These are phyloP conservation scores for Hemaris fuciformis DNA, from an alignment of 2,888 invertebrate genomes.

Conservation along the genomic window DNA sequence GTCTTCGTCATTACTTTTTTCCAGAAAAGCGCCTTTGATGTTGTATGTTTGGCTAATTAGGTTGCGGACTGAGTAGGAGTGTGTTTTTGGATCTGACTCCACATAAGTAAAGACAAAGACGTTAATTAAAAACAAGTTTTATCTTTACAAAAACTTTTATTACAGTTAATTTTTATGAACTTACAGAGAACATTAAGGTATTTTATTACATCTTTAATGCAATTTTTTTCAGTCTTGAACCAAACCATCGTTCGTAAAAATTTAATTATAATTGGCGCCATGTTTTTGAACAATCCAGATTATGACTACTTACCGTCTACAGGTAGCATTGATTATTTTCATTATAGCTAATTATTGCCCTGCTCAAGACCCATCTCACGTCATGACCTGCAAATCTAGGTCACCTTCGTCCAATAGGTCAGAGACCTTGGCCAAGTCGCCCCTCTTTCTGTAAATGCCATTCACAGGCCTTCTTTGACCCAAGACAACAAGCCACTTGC, in stretches of 20 bases:
- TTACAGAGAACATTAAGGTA: not conserved
- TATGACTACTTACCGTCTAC: not conserved
- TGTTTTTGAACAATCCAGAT: not conserved
- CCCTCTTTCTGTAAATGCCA: not conserved
- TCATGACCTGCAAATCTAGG: not conserved
- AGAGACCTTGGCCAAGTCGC: not conserved
- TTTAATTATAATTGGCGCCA: not conserved
- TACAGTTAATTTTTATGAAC: not conserved
- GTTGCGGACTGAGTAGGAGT: not conserved
- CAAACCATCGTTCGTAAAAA: not conserved
- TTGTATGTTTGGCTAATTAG: not conserved
- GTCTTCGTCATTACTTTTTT: constrained; percentile 8
- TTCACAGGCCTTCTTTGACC: not conserved
- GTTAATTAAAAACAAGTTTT: constrained; percentile 5
- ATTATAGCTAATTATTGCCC: not conserved
- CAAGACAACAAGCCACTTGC: not conserved
- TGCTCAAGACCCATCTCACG: not conserved
- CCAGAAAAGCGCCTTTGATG: constrained; percentile 1
- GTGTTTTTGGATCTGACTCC: not conserved
- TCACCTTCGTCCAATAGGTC: not conserved
- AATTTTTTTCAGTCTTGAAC: not conserved
- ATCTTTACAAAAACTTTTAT: not conserved
- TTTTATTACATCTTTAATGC: not conserved
- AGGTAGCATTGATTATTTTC: not conserved
- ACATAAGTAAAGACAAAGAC: not conserved